Conservation (phyloP, 2,113 vertebrate genomes). For the Tragelaphus imberbis region DNA sequence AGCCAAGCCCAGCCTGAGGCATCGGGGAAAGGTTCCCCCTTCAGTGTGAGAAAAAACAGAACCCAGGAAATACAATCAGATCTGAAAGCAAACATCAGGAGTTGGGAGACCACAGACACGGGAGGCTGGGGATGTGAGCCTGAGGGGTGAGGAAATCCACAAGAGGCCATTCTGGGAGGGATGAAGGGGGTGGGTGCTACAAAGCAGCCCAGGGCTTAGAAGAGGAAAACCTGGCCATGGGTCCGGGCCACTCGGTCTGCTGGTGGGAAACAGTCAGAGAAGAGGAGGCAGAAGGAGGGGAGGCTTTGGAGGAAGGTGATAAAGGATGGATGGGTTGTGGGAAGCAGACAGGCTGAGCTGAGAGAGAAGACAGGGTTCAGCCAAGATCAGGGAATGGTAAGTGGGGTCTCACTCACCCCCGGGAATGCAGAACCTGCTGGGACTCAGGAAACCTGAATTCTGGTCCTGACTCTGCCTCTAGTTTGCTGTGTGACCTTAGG, state of each 20-base stretch:
- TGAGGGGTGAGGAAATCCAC: not conserved
- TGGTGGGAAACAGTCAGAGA: not conserved
- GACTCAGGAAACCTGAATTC: not conserved
- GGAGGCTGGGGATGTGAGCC: not conserved
- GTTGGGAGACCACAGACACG: not conserved
- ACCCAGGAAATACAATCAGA: not conserved
- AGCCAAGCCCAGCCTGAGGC: not conserved
- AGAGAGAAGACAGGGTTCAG: not conserved
- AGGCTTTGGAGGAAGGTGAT: not conserved
- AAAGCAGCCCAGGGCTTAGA: not conserved
- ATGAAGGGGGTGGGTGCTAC: not conserved
- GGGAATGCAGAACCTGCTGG: not conserved
- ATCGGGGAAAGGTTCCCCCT: not conserved
- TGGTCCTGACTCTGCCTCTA: not conserved
- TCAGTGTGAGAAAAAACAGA: not conserved
- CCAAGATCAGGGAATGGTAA: not conserved
- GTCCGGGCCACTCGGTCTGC: not conserved
- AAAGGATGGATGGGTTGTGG: not conserved
- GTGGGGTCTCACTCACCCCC: not conserved
- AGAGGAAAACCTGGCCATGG: not conserved
- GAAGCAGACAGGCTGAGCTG: not conserved
- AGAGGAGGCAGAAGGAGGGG: not conserved
- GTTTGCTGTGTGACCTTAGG: not conserved
- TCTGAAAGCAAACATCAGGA: not conserved
- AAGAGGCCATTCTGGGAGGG: not conserved